Evolutionary conservation across 2,888 invertebrate species (phyloP).

Genomic region (Mythimna lalbum): DNA sequence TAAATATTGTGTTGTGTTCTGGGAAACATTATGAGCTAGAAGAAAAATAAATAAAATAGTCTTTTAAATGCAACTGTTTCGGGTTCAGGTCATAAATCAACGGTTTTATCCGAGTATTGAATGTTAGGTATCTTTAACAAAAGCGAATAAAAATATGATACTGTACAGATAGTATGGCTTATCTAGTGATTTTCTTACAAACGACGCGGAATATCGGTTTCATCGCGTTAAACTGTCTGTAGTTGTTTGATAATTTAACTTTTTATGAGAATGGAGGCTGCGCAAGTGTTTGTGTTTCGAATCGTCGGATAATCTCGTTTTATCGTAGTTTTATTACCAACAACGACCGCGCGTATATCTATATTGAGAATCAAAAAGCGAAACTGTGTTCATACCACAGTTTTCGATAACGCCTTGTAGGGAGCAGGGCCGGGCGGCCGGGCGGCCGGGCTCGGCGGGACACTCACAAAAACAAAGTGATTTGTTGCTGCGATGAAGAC

Average conservation of each 20-base stretch:
- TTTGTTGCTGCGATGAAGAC: constrained; percentile 83
- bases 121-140: constrained; percentile 33
- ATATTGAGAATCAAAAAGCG: constrained; percentile 69
- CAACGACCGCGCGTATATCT: constrained; percentile 61
- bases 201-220: constrained; percentile 56
- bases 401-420: constrained; percentile 66
- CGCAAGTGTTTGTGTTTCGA: constrained; percentile 53
- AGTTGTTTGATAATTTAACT: constrained; percentile 62
- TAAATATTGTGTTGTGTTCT: constrained; percentile 13
- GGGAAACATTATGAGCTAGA: neutral
- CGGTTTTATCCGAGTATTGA: constrained; percentile 25
- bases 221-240: constrained; percentile 54
- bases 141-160: constrained; percentile 60
- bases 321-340: constrained; percentile 68
- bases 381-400: constrained; percentile 73
- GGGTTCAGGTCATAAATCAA: constrained; percentile 12
- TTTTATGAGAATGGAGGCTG: constrained; percentile 62
- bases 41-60: neutral
- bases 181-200: constrained; percentile 31
- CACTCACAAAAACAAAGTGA: constrained; percentile 78
- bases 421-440: constrained; percentile 23
- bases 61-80: constrained; percentile 4
- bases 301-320: constrained; percentile 62
- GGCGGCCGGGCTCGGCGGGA: constrained; percentile 16
- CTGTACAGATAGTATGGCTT: constrained; percentile 38